phyloP scores from a whole-genome alignment of 2,888 invertebrate species.

The Eupithecia vulgata region DNA sequence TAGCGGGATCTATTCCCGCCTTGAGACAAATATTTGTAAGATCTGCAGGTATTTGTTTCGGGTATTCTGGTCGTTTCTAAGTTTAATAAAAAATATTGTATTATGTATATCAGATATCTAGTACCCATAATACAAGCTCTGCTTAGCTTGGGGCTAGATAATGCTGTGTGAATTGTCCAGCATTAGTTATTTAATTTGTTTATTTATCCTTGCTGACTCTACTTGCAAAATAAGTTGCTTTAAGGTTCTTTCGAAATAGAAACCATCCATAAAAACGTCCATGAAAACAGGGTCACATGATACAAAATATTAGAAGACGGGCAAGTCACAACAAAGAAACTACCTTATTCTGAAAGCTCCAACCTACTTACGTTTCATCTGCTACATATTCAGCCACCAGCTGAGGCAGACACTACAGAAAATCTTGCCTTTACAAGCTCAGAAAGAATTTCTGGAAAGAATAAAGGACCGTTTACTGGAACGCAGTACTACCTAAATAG shows the following conservation, averaged over 20 bases:
- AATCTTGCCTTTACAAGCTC: not conserved
- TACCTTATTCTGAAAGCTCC: constrained; percentile 6
- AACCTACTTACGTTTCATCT: constrained; percentile 11
- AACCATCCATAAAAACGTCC: too few species aligned
- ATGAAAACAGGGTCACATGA: not conserved
- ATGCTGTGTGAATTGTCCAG: too few species aligned
- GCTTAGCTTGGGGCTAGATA: too few species aligned
- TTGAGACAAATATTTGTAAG: too few species aligned
- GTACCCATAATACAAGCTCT: too few species aligned
- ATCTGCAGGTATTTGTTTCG: too few species aligned
- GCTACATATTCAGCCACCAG: not conserved
- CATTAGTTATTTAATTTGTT: too few species aligned
- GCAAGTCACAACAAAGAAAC: not conserved
- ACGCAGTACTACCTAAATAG: not conserved
- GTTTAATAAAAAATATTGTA: too few species aligned
- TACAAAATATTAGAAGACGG: not conserved
- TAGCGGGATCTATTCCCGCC: too few species aligned
- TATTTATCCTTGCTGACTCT: too few species aligned
- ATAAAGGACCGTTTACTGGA: not conserved
- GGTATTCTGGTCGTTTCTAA: too few species aligned
- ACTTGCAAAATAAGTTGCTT: not conserved
- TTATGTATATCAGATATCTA: too few species aligned
- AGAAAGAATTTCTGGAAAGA: not conserved
- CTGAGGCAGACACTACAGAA: not conserved
- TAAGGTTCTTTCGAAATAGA: not conserved